These are phyloP conservation scores for Montipora capricornis DNA, from an alignment of 64 coral and sea anemone genomes.

Conservation along the genomic window DNA sequence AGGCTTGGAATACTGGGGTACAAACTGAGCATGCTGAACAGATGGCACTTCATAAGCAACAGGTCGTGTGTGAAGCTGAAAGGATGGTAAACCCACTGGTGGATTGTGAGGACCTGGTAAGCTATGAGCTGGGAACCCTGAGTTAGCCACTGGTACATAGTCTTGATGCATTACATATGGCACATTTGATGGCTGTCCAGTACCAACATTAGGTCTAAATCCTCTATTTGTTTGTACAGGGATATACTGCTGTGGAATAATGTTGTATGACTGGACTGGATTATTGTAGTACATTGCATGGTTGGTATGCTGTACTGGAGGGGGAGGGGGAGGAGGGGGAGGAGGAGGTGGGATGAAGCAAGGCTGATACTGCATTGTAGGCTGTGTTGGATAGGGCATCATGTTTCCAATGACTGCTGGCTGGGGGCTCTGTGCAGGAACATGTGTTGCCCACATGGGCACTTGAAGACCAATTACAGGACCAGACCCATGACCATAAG, in stretches of 20 bases:
- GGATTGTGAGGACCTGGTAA: not conserved
- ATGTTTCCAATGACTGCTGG: conserved; percentile 24
- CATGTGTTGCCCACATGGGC: conserved; percentile 48
- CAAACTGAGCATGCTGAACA: conserved; percentile 14
- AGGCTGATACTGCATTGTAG: conserved; percentile 28
- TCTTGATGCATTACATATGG: conserved; percentile 33
- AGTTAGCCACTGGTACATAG: conserved; percentile 18
- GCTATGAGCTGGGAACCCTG: not conserved
- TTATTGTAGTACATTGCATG: conserved; percentile 37
- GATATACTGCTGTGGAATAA: conserved; percentile 33
- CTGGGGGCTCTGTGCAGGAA: conserved; percentile 12
- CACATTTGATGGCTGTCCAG: conserved; percentile 40
- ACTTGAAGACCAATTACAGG: conserved; percentile 34
- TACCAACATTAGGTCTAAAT: not conserved
- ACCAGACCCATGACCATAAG: conserved; percentile 33
- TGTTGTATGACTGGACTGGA: conserved; percentile 40
- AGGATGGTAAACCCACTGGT: not conserved
- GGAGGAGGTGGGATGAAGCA: conserved; percentile 11
- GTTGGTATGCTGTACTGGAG: conserved; percentile 31
- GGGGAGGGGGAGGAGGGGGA: not conserved
- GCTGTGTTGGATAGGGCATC: conserved; percentile 46
- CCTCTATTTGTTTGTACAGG: conserved; percentile 30
- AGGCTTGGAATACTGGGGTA: conserved; percentile 21
- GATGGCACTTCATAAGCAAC: conserved; percentile 1
- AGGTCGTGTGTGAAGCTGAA: conserved; percentile 9